phyloP scores from a whole-genome alignment of 2,888 invertebrate genomes.

The Antitype chi region DNA sequence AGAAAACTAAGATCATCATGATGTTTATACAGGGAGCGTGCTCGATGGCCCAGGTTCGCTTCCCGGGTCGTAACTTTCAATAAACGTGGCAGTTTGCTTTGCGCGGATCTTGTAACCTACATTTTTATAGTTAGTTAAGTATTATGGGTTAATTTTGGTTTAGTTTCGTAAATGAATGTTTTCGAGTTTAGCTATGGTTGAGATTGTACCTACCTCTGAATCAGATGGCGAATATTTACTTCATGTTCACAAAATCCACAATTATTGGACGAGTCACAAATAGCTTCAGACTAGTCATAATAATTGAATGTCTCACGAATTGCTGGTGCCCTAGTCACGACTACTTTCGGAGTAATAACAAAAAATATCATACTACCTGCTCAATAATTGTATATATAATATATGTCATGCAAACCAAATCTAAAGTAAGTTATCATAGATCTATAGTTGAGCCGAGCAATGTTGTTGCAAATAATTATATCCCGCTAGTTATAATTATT shows the following conservation, averaged over 20 bases:
- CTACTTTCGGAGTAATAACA: not conserved
- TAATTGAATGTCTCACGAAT: not conserved
- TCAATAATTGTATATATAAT: not conserved
- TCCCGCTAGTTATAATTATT: too few relatives aligned
- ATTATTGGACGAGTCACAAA: not conserved
- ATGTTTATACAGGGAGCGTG: constrained; percentile 78
- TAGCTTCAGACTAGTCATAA: not conserved
- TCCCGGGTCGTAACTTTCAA: constrained; percentile 84
- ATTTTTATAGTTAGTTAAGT: constrained; percentile 59
- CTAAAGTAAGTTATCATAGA: not conserved
- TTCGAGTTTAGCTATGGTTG: not conserved
- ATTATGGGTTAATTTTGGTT: constrained; percentile 54
- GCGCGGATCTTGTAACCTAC: constrained; percentile 62
- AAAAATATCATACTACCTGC: not conserved
- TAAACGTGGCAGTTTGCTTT: constrained; percentile 65
- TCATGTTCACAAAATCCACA: not conserved
- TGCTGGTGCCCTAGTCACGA: not conserved
- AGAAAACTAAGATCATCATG: constrained; percentile 55
- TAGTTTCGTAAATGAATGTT: constrained; percentile 43
- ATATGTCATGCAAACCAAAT: not conserved
- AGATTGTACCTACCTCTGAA: not conserved
- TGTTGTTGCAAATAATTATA: not conserved
- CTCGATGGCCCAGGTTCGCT: constrained; percentile 79
- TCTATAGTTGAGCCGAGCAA: not conserved
- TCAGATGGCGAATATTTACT: not conserved